Conservation (phyloP, 2,888 invertebrate species). For the Zygothrica quintamaculata region DNA sequence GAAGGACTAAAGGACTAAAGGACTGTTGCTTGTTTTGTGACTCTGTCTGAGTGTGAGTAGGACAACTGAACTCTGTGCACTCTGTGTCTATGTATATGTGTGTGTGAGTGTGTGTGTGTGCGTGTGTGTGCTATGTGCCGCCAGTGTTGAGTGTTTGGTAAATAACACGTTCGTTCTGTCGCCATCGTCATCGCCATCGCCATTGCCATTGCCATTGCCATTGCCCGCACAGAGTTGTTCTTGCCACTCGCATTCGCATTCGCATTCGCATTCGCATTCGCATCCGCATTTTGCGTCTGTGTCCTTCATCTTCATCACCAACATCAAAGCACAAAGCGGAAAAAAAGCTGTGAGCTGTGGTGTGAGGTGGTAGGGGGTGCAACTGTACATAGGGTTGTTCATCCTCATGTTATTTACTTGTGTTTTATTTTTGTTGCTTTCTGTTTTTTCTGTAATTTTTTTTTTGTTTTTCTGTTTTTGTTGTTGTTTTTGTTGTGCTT, state of each 20-base stretch:
- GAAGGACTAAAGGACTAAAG: too few relatives aligned
- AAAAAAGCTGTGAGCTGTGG: too few relatives aligned
- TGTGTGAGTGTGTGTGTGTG: too few relatives aligned
- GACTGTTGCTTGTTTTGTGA: too few relatives aligned
- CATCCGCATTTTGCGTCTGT: background rate
- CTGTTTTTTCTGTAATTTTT: constrained; percentile 1
- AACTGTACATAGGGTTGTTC: constrained; percentile 63
- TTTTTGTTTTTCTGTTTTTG: constrained; percentile 15
- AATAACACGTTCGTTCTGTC: constrained; percentile 83
- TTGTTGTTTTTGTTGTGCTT: constrained; percentile 46
- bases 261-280: background rate
- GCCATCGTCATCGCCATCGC: constrained; percentile 67
- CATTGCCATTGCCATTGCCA: constrained; percentile 31
- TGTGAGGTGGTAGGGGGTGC: too few relatives aligned
- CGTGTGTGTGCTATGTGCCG: too few relatives aligned
- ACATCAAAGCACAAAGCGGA: constrained; percentile 27
- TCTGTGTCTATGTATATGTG: too few relatives aligned
- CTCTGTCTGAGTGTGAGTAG: constrained; percentile 1
- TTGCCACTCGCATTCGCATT: background rate
- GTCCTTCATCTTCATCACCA: constrained; percentile 52
- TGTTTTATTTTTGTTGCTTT: constrained; percentile 22
- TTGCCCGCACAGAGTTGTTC: background rate
- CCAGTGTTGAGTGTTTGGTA: constrained; percentile 82
- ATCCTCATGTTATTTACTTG: background rate
- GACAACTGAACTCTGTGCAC: constrained; percentile 36